Percentiles rank a stretch among this genome's conserved stretches.
phyloP scores from a whole-genome alignment of 2,888 invertebrate genomes.

The Zeuzera pyrina region DNA sequence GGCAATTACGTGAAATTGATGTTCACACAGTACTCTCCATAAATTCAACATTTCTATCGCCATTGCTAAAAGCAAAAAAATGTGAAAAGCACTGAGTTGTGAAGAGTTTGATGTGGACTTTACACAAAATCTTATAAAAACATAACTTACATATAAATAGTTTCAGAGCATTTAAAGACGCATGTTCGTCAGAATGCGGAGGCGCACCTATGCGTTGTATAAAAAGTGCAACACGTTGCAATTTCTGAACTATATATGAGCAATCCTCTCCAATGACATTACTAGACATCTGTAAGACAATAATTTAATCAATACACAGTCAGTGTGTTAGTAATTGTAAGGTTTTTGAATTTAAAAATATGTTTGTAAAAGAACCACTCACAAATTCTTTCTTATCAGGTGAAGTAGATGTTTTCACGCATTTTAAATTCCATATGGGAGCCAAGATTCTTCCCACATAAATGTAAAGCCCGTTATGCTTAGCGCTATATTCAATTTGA shows the following conservation, averaged over 20 bases:
- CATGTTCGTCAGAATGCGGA: slow-evolving; percentile 73
- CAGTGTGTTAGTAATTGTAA: no score
- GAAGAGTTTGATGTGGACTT: not conserved
- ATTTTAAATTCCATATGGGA: slow-evolving; percentile 89
- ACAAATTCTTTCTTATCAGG: slow-evolving; percentile 73
- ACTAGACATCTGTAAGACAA: slow-evolving; percentile 78
- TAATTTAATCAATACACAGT: no score
- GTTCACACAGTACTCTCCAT: slow-evolving; percentile 94
- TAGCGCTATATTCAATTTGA: slow-evolving; percentile 74
- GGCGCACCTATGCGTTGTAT: slow-evolving; percentile 63
- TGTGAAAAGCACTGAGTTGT: not conserved
- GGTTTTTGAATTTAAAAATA: no score
- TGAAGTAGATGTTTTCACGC: slow-evolving; percentile 74
- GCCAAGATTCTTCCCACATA: slow-evolving; percentile 91
- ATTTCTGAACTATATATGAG: slow-evolving; percentile 79
- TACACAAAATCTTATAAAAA: not conserved
- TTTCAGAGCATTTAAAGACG: slow-evolving; percentile 84
- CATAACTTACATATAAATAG: slow-evolving; percentile 74
- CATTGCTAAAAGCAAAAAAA: slow-evolving; percentile 54
- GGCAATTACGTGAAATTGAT: slow-evolving; percentile 89
- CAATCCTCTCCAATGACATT: slow-evolving; percentile 80
- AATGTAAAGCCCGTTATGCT: slow-evolving; percentile 94
- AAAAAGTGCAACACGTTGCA: slow-evolving; percentile 83
- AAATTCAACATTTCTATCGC: slow-evolving; percentile 92
- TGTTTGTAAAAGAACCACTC: no score